Conservation (phyloP, 2,113 vertebrate genomes). For the Climacteris rufus region DNA sequence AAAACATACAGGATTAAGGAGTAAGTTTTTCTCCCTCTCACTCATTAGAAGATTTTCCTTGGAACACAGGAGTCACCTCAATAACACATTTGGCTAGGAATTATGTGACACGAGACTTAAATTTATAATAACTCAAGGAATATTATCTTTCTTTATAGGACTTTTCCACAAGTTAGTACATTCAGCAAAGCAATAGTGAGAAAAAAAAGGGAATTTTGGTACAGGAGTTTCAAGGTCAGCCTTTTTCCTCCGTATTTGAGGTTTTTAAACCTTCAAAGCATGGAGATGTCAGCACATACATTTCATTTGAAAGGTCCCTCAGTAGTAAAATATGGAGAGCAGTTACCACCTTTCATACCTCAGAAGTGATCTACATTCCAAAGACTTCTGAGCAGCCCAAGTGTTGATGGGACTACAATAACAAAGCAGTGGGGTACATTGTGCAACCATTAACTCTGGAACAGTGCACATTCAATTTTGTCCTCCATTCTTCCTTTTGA, state of each 20-base stretch:
- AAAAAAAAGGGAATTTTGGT: not conserved
- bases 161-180: not conserved
- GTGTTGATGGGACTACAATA: not conserved
- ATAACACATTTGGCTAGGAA: not conserved
- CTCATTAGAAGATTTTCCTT: not conserved
- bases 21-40: not conserved
- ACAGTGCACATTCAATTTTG: not conserved
- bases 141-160: not conserved
- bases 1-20: not conserved
- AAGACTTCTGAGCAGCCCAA: not conserved
- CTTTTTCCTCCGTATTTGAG: not conserved
- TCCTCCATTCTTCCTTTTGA: not conserved
- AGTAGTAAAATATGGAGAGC: not conserved
- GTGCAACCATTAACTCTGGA: not conserved
- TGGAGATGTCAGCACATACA: not conserved
- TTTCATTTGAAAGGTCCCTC: not conserved
- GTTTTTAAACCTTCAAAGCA: not conserved
- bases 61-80: not conserved
- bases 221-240: not conserved
- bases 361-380: not conserved
- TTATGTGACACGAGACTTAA: not conserved
- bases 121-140: not conserved
- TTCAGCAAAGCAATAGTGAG: not conserved
- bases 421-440: not conserved
- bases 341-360: not conserved